Percentiles rank a stretch among this genome's conserved stretches.
Evolutionary conservation across 2,797 vertebrate genomes (phyloP).

Genomic region (Pangasius larnaudii): DNA sequence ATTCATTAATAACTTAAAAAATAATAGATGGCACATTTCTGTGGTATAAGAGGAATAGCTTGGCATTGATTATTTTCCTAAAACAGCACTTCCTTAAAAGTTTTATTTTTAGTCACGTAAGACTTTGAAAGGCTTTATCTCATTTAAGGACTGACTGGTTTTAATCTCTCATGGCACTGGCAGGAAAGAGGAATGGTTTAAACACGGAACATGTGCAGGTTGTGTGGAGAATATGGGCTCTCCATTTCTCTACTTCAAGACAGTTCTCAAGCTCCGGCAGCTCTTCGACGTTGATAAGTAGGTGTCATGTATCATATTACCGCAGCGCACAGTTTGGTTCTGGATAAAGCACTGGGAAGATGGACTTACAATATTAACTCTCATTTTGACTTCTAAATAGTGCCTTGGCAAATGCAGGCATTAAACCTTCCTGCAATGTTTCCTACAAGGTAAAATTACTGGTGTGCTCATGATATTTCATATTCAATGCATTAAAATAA

Average conservation of each 20-base stretch:
- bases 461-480: neutral
- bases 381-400: conserved; percentile 39
- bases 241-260: conserved; percentile 63
- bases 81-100: neutral
- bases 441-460: conserved; percentile 69
- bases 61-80: neutral
- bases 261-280: conserved; percentile 61
- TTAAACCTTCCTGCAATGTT: conserved; percentile 70
- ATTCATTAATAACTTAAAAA: neutral
- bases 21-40: neutral
- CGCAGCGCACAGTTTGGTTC: neutral
- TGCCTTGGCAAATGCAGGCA: conserved; percentile 59
- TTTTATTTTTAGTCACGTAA: neutral
- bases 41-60: neutral
- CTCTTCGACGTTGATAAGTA: conserved; percentile 64
- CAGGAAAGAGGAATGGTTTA: conserved; percentile 77
- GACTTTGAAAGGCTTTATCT: neutral
- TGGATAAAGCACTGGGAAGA: neutral
- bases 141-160: neutral
- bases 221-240: conserved; percentile 71
- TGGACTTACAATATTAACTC: neutral
- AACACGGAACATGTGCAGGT: conserved; percentile 74
- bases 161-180: neutral
- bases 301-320: neutral
- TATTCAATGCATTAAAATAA: neutral